Evolutionary conservation across 1,140 invertebrate genomes (phyloP), one percentile per base, ranked within the genome.

Genomic region (Megalonaias nervosa): DNA sequence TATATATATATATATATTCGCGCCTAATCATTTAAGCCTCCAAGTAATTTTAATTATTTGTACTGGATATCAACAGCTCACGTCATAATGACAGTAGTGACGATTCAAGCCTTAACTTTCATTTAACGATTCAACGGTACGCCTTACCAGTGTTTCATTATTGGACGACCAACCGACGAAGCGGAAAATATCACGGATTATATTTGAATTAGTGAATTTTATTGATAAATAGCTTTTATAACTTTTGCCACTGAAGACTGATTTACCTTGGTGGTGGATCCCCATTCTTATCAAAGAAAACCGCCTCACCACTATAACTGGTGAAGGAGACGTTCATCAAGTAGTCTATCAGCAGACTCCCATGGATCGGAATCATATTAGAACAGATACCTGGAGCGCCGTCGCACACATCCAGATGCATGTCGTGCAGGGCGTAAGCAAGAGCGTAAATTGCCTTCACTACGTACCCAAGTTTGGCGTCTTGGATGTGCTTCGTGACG

Each of bases 221-320:
- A 48, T 48, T 48, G 38, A 48, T 48, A 11, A 31, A 48, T 48
- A 9, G 2, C 26, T 67, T 66, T 38, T 21, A 13, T 38, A 12
- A 67, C n/a, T 3, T 21, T 0, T 15, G 31, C 16, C 65, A 67
- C n/a, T 17, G 5, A 21, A 67, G 6, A 13, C 14, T 68, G 71
- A 91, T 91, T 90, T 87, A 95, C 94, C 95, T 94, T 67, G 95
- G 95, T 57, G 96, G 94, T 26, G 96, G 95, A 91, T 97, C 96
- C 15, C 96, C 96, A 85, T 94, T 94, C 68, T 93, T 91, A 89
- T 97, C 95, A 85, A 97, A 97, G 82, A 94, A 93, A 15, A 97
- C 94, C 26, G 92, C 91, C 83, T 96, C 91, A 21, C 86, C 94
- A 69, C 91, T 92, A 71, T 92, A 92, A 86, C 93, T 95, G 14